phyloP scores from a whole-genome alignment of 1,140 invertebrate species.

The Manduca sexta region DNA sequence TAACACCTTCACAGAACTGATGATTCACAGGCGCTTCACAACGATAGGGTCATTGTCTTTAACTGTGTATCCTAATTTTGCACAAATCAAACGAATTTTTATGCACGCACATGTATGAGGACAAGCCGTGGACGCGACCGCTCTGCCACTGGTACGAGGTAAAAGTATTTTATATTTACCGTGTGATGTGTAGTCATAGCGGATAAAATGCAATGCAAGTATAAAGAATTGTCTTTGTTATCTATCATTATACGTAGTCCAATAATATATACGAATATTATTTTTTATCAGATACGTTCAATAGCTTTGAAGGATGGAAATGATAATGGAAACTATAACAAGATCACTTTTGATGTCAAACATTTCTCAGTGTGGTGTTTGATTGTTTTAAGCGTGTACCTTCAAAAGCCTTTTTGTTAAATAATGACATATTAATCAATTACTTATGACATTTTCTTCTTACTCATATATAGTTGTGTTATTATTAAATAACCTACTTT shows the following conservation, averaged over 20 bases:
- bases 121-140: slow-evolving; percentile 11
- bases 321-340: too few relatives aligned
- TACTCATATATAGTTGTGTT: too few relatives aligned
- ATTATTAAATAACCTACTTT: too few relatives aligned
- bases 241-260: background rate
- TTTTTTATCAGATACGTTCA: background rate
- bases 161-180: slow-evolving; percentile 10
- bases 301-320: too few relatives aligned
- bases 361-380: too few relatives aligned
- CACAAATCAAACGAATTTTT: background rate
- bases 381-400: too few relatives aligned
- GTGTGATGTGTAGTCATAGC: background rate
- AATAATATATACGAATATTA: background rate
- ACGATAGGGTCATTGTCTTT: background rate
- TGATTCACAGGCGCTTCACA: background rate
- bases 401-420: too few relatives aligned
- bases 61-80: background rate
- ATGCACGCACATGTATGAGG: background rate
- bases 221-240: background rate
- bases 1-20: background rate
- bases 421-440: too few relatives aligned
- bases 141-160: slow-evolving; percentile 3
- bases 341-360: too few relatives aligned
- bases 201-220: slow-evolving; percentile 2
- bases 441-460: too few relatives aligned